Evolutionary conservation across 2,797 vertebrate species (phyloP).

Genomic region (Serranus cabrilla): DNA sequence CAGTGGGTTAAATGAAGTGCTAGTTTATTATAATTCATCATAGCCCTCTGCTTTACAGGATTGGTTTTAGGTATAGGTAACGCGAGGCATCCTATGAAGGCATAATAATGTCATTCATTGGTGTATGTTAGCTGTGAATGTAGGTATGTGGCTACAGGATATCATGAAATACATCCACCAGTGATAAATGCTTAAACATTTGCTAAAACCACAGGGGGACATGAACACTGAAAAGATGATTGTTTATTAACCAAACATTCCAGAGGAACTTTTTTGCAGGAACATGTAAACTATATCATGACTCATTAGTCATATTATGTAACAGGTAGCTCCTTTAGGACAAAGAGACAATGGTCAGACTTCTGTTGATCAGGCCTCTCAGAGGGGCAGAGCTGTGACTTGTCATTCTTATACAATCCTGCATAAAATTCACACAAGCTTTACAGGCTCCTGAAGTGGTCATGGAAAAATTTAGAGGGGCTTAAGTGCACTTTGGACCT

Average conservation of each 20-base stretch:
- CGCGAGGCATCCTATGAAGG: too few relatives aligned
- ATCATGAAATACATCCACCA: slow-evolving; percentile 35
- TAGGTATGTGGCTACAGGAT: slow-evolving; percentile 1
- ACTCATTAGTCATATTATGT: slow-evolving; percentile 61
- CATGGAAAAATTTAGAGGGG: slow-evolving; percentile 31
- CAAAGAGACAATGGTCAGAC: slow-evolving; percentile 21
- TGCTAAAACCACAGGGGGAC: slow-evolving; percentile 26
- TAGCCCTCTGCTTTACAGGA: too few relatives aligned
- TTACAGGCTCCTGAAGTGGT: slow-evolving; percentile 12
- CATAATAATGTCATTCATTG: too few relatives aligned
- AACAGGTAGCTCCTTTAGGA: slow-evolving; percentile 51
- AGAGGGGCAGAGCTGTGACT: neutral
- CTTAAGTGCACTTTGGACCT: slow-evolving; percentile 29
- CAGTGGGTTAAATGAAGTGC: too few relatives aligned
- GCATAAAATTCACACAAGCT: slow-evolving; percentile 29
- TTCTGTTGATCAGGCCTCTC: slow-evolving; percentile 21
- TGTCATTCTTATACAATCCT: slow-evolving; percentile 30
- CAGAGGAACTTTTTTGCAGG: slow-evolving; percentile 43
- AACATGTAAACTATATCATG: slow-evolving; percentile 61
- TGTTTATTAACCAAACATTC: slow-evolving; percentile 67
- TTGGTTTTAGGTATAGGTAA: too few relatives aligned
- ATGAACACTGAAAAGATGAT: slow-evolving; percentile 61
- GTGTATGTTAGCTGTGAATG: too few relatives aligned
- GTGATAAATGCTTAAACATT: slow-evolving; percentile 33
- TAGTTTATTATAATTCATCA: too few relatives aligned